Base-by-base conservation (phyloP, 2,797 vertebrate species). In the Notolabrus celidotus region DNA sequence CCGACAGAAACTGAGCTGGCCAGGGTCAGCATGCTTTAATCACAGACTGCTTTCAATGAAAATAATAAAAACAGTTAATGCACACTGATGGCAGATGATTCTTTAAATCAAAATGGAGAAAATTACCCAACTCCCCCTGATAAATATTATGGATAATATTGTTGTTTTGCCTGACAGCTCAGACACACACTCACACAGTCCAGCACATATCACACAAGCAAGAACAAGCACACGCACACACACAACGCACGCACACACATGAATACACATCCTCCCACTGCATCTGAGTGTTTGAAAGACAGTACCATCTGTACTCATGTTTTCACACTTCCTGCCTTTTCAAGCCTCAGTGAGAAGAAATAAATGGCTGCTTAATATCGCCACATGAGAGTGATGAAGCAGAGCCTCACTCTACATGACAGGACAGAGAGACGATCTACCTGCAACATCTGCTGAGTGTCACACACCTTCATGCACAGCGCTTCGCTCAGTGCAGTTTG, bases 291-390 rank as follows among this genome's bases (percentile, higher is more conserved):
- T 83, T 88, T 83, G 81, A 79, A 80, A 84, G 81, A 88, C 87
- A 56, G 79, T 57, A 79, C 88, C 89, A 89, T 91, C 87, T 91
- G 89, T 80, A 88, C 78, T 82, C 67, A 0, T 87, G 74, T 82
- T 90, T 85, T 89, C 85, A 86, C 84, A 84, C 81, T 70, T 51
- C 33, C 68, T 71, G 74, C 75, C 71, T 87, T 77, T 86, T 83
- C 80, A 85, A 81, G 83, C 79, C 74, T 79, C 81, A 33, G 62
- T 56, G 67, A 86, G 78, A 74, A 64, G 69, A 71, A 77, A 79
- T 71, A 66, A 79, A 82, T 74, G 71, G 43, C 75, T 71, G 72
- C 63, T 77, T 67, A 77, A 76, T 80, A 29, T 42, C 16, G 15
- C 51, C 71, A 50, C 63, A 63, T 59, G 65, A 53, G 61, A 71